Percentiles rank a stretch among this genome's conserved stretches.
phyloP scores from a whole-genome alignment of 2,797 vertebrate species.

The Enteromius argenteus region DNA sequence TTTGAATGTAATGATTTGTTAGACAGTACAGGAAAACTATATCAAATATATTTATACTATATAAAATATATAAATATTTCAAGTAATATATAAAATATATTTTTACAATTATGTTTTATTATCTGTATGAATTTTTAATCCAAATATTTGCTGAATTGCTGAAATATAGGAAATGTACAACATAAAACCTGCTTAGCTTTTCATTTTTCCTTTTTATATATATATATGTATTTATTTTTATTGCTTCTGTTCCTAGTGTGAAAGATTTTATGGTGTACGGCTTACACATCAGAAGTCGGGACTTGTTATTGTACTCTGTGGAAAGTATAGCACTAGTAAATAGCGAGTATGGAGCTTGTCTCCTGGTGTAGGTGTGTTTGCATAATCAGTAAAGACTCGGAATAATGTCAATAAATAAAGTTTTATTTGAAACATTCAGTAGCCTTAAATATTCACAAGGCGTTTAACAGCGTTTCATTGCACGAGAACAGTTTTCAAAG shows the following conservation, averaged over 20 bases:
- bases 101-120: not conserved
- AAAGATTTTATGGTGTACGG: not conserved
- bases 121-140: too few relatives aligned
- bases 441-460: constrained; percentile 51
- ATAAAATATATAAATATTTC: not conserved
- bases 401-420: constrained; percentile 54
- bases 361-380: not conserved
- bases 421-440: constrained; percentile 62
- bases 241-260: not conserved
- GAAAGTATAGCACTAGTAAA: not conserved
- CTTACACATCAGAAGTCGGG: not conserved
- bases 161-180: constrained; percentile 1
- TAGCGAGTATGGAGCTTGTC: not conserved
- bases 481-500: constrained; percentile 56
- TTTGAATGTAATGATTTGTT: not conserved
- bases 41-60: not conserved
- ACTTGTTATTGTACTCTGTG: not conserved
- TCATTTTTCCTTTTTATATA: not conserved
- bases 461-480: constrained; percentile 52
- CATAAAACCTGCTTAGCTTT: not conserved
- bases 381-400: not conserved
- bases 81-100: not conserved
- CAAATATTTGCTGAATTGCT: not conserved
- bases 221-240: not conserved
- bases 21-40: not conserved